Evolutionary conservation across 2,888 invertebrate species (phyloP).

Genomic region (Meiosimyza decipiens): DNA sequence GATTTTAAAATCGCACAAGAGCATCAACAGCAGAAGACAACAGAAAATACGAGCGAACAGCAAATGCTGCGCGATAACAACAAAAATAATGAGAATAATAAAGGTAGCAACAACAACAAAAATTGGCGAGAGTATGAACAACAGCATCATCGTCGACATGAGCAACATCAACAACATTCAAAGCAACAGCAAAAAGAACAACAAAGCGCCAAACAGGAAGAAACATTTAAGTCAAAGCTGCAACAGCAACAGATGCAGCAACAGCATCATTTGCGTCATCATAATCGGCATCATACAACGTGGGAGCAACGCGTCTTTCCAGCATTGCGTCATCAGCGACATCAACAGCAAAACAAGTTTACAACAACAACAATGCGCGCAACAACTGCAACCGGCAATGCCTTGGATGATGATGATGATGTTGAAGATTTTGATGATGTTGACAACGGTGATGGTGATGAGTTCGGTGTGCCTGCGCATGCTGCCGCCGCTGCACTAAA

Average conservation of each 20-base stretch:
- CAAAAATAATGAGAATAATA: conserved; percentile 27
- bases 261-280: conserved; percentile 62
- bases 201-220: conserved; percentile 43
- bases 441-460: conserved; percentile 8
- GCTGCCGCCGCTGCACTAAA: conserved; percentile 39
- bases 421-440: background rate
- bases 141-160: conserved; percentile 42
- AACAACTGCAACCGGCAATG: conserved; percentile 27
- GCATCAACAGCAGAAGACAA: conserved; percentile 37
- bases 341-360: conserved; percentile 32
- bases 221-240: conserved; percentile 31
- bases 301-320: conserved; percentile 60
- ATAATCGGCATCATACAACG: conserved; percentile 60
- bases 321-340: conserved; percentile 53
- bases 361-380: conserved; percentile 18
- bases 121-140: conserved; percentile 40
- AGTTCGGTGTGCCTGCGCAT: conserved; percentile 8
- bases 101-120: conserved; percentile 40
- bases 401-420: background rate
- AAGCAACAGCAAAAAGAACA: conserved; percentile 42
- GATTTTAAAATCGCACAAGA: conserved; percentile 46
- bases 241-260: conserved; percentile 36
- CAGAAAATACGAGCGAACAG: conserved; percentile 36
- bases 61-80: conserved; percentile 16
- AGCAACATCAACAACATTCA: conserved; percentile 52